Base-by-base conservation (phyloP, 2,888 invertebrate genomes). In the Aphidoletes aphidimyza region DNA sequence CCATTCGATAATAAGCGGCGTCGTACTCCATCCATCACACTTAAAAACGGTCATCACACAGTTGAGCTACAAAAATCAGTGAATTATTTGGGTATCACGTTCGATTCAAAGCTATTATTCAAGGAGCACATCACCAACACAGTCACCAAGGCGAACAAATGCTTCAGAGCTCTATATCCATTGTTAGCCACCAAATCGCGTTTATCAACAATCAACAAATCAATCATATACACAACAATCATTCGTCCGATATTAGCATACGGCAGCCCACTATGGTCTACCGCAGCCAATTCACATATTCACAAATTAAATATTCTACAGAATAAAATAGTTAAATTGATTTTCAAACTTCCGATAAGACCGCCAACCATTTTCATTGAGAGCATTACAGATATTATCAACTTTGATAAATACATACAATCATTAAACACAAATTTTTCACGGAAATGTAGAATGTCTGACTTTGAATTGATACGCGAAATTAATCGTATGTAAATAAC, bases 181-280 rank as follows among this genome's bases (percentile, higher is more conserved):
- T n/a, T 84, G 36, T 26, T 84, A 5, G 8, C 36, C 3, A 17
- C 26, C 9, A 69, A 69, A 30, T 84, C 84, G 8, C 22, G 37
- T 22, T 39, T 84, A 84, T 42, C 37, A 39, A 69, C 30, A 37
- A 14, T 22, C 5, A 84, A 84, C 45, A 84, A 84, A 69, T 11
- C 37, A 45, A 36, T 45, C 6, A 39, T 84, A 19, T 37, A 22
- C 30, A 84, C 34, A 39, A 22, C n/a, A 37, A 30, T 84, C 2
- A 30, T 84, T 34, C 69, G 36, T 19, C 69, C 84, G 17, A 42
- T 69, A 17, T 19, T 84, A 2, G 5, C 49, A 37, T 84, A 84
- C 22, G 84, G 36, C 19, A 22, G 22, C 36, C 84, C 84, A 9
- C n/a, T 84, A 5, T 84, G 59, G 69, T 37, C 26, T 17, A 30